Conservation (phyloP, 2,888 invertebrate genomes). For the Melanostoma scalare region DNA sequence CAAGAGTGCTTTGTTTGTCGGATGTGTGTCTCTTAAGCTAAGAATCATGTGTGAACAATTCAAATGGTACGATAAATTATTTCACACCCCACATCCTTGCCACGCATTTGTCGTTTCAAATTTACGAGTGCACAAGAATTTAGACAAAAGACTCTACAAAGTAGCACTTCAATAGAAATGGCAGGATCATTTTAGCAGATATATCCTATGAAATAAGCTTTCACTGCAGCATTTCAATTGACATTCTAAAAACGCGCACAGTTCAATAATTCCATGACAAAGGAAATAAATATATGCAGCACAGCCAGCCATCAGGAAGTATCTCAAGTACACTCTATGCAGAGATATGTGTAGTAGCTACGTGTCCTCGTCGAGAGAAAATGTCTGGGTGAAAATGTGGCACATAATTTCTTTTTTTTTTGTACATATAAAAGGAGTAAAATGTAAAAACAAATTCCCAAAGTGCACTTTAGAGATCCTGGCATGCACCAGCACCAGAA, state of each 20-base stretch:
- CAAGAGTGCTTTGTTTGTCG: neutral
- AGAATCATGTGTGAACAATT: constrained; percentile 34
- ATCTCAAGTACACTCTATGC: constrained; percentile 28
- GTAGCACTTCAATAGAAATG: constrained; percentile 17
- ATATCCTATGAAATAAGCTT: neutral
- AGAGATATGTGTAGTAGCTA: neutral
- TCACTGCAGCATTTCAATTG: constrained; percentile 38
- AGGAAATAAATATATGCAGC: constrained; percentile 52
- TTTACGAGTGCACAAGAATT: constrained; percentile 25
- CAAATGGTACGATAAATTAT: constrained; percentile 34
- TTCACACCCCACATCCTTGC: constrained; percentile 8
- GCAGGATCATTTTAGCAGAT: constrained; percentile 5
- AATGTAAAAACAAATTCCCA: constrained; percentile 17
- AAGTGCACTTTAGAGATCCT: constrained; percentile 49
- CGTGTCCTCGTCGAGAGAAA: constrained; percentile 20
- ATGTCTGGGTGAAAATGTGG: constrained; percentile 19
- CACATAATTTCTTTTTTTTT: neutral
- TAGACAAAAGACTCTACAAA: neutral
- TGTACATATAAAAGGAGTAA: neutral
- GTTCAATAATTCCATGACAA: constrained; percentile 63
- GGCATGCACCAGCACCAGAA: constrained; percentile 10
- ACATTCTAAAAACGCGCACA: constrained; percentile 46
- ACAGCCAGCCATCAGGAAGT: constrained; percentile 18
- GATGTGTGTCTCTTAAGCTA: neutral
- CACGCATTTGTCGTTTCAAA: constrained; percentile 39